Conservation (phyloP, 2,113 vertebrate species). For the Carassius gibelio region DNA sequence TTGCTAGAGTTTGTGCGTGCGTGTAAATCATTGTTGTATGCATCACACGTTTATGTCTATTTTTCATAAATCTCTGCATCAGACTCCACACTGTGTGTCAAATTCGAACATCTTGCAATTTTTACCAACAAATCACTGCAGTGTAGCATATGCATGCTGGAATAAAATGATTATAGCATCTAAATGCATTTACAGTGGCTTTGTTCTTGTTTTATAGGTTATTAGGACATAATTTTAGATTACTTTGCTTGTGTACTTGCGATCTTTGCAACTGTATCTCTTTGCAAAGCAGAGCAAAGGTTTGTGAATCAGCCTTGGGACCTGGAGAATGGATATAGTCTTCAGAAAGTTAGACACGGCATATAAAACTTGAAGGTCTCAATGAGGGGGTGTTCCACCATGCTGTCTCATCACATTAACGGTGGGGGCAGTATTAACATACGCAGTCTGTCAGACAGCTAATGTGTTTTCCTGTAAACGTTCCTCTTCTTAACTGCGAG, state of each 20-base stretch:
- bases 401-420: conserved; percentile 45
- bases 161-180: conserved; percentile 5
- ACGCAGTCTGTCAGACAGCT: conserved; percentile 61
- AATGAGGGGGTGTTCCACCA: conserved; percentile 52
- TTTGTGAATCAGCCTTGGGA: neutral
- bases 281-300: neutral
- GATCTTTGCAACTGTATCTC: neutral
- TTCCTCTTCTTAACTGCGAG: conserved; percentile 53
- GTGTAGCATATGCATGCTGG: neutral
- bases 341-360: neutral
- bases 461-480: conserved; percentile 67
- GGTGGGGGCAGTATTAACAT: conserved; percentile 63
- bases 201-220: conserved; percentile 24
- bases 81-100: neutral
- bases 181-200: conserved; percentile 10
- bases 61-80: conserved; percentile 9
- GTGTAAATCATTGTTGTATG: conserved; percentile 55
- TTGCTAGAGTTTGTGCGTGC: conserved; percentile 55
- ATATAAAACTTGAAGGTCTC: conserved; percentile 41
- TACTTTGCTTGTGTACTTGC: conserved; percentile 11
- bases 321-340: neutral
- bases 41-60: conserved; percentile 47
- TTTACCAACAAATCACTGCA: neutral
- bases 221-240: conserved; percentile 1
- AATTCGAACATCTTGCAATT: neutral